Evolutionary conservation across 1,140 invertebrate species (phyloP).

Genomic region (Sycophaga agraensis): DNA sequence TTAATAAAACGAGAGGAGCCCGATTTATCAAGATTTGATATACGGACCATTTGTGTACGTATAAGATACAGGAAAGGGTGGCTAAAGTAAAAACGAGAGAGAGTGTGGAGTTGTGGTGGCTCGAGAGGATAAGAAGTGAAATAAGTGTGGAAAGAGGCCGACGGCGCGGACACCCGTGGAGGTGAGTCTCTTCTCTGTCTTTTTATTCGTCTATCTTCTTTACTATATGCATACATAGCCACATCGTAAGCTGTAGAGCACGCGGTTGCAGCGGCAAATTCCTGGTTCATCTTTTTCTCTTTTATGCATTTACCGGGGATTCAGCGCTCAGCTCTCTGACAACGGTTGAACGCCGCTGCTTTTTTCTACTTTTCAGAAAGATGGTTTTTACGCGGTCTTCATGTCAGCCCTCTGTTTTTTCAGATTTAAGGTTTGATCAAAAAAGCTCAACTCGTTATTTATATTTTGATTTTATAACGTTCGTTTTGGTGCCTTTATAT

Average conservation of each 20-base stretch:
- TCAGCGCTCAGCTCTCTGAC: too few species aligned
- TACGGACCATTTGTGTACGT: not conserved
- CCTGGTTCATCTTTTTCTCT: not conserved
- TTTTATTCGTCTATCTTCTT: not conserved
- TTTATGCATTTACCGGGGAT: too few species aligned
- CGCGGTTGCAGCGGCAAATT: not conserved
- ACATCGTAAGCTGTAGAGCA: not conserved
- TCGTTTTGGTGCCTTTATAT: too few species aligned
- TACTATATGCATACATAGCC: too few species aligned
- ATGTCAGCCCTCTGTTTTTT: too few species aligned
- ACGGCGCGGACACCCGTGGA: not conserved
- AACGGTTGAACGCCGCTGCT: too few species aligned
- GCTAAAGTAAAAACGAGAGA: not conserved
- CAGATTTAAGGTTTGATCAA: too few species aligned
- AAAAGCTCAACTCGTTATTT: too few species aligned
- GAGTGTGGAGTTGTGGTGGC: not conserved
- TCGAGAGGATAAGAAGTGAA: not conserved
- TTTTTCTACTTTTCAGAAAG: not conserved
- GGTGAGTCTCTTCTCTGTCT: not conserved
- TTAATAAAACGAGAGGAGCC: not conserved
- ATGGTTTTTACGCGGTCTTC: too few species aligned
- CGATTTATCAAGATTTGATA: slow-evolving; percentile 6
- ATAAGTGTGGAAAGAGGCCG: not conserved
- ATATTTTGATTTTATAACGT: too few species aligned
- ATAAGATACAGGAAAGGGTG: not conserved